Evolutionary conservation across 2,113 vertebrate species (phyloP).

Genomic region (Dicrurus megarhynchus): DNA sequence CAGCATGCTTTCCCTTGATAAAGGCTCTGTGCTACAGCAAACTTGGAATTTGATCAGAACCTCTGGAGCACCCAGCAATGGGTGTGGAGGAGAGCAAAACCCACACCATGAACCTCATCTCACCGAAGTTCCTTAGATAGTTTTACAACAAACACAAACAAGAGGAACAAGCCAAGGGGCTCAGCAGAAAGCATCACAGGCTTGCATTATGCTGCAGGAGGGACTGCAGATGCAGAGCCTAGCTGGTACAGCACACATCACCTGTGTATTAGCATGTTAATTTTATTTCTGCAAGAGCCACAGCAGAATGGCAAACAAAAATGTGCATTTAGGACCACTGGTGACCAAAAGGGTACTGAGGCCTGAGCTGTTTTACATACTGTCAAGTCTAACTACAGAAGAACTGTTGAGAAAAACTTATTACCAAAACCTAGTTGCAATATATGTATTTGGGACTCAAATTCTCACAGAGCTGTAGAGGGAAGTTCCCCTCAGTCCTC

Average conservation of each 20-base stretch:
- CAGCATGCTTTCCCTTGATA: constrained; percentile 14
- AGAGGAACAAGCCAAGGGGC: not conserved
- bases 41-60: constrained; percentile 50
- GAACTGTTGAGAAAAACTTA: not conserved
- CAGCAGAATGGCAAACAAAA: not conserved
- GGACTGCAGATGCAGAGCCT: not conserved
- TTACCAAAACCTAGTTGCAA: not conserved
- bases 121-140: constrained; percentile 14
- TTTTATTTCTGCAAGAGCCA: not conserved
- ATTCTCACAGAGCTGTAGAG: not conserved
- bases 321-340: not conserved
- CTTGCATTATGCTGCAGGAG: not conserved
- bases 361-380: not conserved
- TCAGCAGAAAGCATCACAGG: not conserved
- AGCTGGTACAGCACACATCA: not conserved
- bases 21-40: not conserved
- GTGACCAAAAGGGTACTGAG: not conserved
- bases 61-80: not conserved
- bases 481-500: not conserved
- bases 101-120: not conserved
- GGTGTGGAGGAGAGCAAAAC: constrained; percentile 8
- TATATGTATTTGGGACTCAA: not conserved
- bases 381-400: not conserved
- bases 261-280: not conserved
- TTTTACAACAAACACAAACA: constrained; percentile 27